Evolutionary conservation across 2,113 vertebrate genomes (phyloP), one percentile per base, ranked within the genome.

Genomic region (Mus spicilegus): DNA sequence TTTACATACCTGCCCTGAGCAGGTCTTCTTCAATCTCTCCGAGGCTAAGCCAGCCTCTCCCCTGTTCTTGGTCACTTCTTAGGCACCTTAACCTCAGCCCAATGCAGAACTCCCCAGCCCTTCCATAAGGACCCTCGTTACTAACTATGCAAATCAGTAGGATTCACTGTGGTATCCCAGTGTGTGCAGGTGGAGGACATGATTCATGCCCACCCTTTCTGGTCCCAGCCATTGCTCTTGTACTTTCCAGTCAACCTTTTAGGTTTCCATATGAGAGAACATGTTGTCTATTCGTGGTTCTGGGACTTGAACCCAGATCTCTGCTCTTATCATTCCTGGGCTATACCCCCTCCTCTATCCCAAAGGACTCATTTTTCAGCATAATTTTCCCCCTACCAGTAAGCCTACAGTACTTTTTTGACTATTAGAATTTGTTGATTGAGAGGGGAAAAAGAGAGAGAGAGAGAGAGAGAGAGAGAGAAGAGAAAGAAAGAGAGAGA

Each of bases 381-480:
- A 6, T 39, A 5, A 78, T 81, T 72, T 94, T 39, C 33, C 26
- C 58, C 80, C 75, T 70, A 28, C 19, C 20, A 26, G 49, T 73
- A 46, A 67, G 80, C 49, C 42, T 36, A 49, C 0, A 0, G 12
- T 49, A n/a, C 61, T 97, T 88, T 80, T 94, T 80, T 93, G n/a
- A 67, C 54, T 49, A 87, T 90, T 46, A 92, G 80, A 94, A 75
- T 96, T 85, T 92, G 88, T 73, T 97, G 93, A 95, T 89, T 92
- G 94, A 96, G 96, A 95, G 0, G 49, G 49, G 49, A 4, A 7
- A 49, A 49, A 94, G n/a, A n/a, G 81, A 93, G 90, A 95, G 0
- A 28, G 5, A n/a, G 9, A 39, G 69, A 91, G 94, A 39, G 84
- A 90, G 39, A 87, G 94, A 39, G 84, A 90, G 39, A 87, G n/a